phyloP scores from a whole-genome alignment of 2,888 invertebrate species.

The Nasonia oneida region DNA sequence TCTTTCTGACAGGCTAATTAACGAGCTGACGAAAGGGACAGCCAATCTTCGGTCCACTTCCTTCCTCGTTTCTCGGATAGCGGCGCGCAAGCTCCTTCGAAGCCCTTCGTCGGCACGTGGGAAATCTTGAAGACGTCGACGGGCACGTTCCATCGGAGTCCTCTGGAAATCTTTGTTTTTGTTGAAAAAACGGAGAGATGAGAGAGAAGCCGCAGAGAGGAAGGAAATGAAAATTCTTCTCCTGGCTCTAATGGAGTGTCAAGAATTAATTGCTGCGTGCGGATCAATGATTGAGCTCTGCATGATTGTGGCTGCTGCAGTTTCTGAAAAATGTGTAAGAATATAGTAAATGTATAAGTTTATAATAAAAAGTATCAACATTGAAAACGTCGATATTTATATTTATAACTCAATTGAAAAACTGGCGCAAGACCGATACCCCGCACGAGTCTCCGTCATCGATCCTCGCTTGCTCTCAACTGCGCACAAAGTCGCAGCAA shows the following conservation, averaged over 20 bases:
- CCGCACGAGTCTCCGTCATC: neutral
- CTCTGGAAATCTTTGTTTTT: slow-evolving; percentile 48
- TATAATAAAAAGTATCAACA: no score
- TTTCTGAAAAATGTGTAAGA: no score
- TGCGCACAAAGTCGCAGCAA: neutral
- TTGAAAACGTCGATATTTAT: no score
- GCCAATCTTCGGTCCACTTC: slow-evolving; percentile 67
- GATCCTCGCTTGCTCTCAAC: neutral
- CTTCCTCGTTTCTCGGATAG: slow-evolving; percentile 48
- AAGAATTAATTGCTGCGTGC: slow-evolving; percentile 1
- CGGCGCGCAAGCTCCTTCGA: neutral
- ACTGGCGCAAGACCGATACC: neutral
- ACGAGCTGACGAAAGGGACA: slow-evolving; percentile 74
- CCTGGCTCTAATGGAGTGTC: neutral
- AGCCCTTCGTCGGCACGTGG: slow-evolving; percentile 60
- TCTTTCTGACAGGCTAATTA: slow-evolving; percentile 72
- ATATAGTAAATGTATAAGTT: no score
- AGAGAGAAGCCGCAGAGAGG: neutral
- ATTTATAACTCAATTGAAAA: no score
- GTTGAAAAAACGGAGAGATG: slow-evolving; percentile 14
- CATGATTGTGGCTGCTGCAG: no score
- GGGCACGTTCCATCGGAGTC: slow-evolving; percentile 33
- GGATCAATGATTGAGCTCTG: no score
- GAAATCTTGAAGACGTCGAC: slow-evolving; percentile 49
- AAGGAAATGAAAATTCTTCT: slow-evolving; percentile 8